Evolutionary conservation across 2,113 vertebrate genomes (phyloP).

Genomic region (Acanthisitta chloris): DNA sequence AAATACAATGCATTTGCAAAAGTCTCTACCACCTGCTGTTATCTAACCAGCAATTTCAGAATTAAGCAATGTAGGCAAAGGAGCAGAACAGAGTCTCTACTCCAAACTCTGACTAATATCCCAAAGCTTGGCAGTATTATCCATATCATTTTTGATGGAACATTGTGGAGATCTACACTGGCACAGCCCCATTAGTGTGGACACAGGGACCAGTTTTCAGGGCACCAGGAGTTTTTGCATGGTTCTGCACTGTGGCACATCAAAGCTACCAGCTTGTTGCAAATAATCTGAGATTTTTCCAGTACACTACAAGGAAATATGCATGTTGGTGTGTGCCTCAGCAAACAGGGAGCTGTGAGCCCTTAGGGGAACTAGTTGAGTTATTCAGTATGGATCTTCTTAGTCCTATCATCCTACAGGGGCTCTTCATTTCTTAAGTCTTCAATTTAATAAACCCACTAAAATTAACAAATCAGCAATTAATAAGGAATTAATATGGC

Average conservation of each 20-base stretch:
- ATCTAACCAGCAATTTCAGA: neutral
- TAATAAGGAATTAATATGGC: neutral
- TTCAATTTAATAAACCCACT: conserved; percentile 33
- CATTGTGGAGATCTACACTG: rapidly evolving
- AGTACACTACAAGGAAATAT: neutral
- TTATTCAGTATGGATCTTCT: neutral
- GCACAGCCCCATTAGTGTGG: rapidly evolving
- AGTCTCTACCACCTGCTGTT: conserved; percentile 9
- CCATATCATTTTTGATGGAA: neutral
- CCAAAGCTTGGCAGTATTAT: neutral
- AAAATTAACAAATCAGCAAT: conserved; percentile 19
- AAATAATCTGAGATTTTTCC: neutral
- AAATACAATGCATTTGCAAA: neutral
- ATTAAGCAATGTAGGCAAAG: neutral
- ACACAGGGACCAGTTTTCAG: neutral
- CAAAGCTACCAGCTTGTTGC: neutral
- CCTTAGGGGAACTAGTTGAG: neutral
- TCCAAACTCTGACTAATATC: neutral
- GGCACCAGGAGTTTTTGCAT: neutral
- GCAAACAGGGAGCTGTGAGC: neutral
- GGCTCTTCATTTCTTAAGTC: neutral
- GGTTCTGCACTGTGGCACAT: neutral
- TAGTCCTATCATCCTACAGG: neutral
- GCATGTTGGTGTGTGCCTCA: neutral
- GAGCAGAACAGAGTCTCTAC: neutral